Percentiles rank a stretch among this genome's conserved stretches.
Conservation (phyloP, 2,113 vertebrate genomes). For the Amia ocellicauda region DNA sequence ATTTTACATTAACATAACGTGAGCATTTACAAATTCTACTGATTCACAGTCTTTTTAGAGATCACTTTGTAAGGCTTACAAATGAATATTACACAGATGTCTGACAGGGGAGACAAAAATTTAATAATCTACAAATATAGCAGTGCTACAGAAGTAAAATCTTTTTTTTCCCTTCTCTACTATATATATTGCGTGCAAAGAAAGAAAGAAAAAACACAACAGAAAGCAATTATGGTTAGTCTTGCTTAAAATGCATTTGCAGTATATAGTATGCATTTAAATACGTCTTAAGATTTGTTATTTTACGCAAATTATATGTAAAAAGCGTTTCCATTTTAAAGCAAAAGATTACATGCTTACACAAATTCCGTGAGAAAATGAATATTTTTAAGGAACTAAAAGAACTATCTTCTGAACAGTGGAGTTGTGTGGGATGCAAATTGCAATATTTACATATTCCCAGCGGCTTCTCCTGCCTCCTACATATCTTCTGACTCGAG, state of each 20-base stretch:
- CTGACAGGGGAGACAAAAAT: too few relatives aligned
- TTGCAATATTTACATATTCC: conserved; percentile 14
- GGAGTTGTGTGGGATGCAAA: conserved; percentile 19
- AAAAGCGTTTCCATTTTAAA: conserved; percentile 1
- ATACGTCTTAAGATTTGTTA: conserved; percentile 7
- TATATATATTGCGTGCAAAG: too few relatives aligned
- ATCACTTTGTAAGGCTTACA: too few relatives aligned
- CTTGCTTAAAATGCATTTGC: not conserved
- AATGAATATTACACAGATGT: too few relatives aligned
- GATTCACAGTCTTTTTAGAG: too few relatives aligned
- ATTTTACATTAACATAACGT: too few relatives aligned
- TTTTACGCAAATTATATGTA: conserved; percentile 1
- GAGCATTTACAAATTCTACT: too few relatives aligned
- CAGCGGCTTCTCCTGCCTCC: conserved; percentile 2
- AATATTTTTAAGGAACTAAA: not conserved
- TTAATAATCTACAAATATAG: too few relatives aligned
- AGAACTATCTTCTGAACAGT: conserved; percentile 5
- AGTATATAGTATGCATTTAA: not conserved
- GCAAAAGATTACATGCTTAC: conserved; percentile 13
- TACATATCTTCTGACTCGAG: conserved; percentile 12
- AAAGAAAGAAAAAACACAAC: not conserved
- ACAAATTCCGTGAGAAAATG: conserved; percentile 12
- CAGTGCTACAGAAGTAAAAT: too few relatives aligned
- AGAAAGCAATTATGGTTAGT: not conserved
- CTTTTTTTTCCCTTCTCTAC: too few relatives aligned